These are phyloP conservation scores for Coptotermes formosanus DNA, from an alignment of 1,140 invertebrate genomes.

Conservation along the genomic window DNA sequence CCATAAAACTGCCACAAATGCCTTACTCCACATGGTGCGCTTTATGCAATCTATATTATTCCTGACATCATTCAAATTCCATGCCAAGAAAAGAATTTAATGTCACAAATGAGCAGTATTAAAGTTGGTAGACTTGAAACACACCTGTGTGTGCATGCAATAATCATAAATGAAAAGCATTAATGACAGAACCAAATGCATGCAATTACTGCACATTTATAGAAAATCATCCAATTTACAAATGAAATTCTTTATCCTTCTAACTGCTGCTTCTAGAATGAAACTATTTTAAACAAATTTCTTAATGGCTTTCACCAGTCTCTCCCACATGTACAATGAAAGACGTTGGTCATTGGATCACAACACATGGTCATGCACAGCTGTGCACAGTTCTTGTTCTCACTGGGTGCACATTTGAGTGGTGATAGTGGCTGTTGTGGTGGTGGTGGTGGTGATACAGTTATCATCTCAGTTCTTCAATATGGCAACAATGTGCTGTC, in stretches of 20 bases:
- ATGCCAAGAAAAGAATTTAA: background rate
- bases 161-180: conserved; percentile 20
- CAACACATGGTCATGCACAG: conserved; percentile 3
- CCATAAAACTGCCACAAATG: conserved; percentile 8
- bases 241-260: background rate
- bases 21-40: conserved; percentile 34
- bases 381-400: background rate
- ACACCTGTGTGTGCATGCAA: background rate
- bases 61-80: background rate
- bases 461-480: background rate
- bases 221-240: background rate
- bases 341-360: conserved; percentile 24
- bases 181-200: conserved; percentile 10
- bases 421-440: background rate
- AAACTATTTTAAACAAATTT: conserved; percentile 1
- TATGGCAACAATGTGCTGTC: conserved; percentile 1
- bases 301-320: background rate
- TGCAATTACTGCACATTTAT: background rate
- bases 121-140: background rate
- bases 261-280: background rate
- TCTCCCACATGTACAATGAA: conserved; percentile 21
- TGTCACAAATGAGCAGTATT: background rate
- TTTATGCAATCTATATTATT: background rate
- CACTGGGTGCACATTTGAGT: background rate
- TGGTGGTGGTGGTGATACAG: background rate